These are phyloP conservation scores for Drosophila kepulauana DNA, from an alignment of 1,140 invertebrate genomes.

Conservation along the genomic window DNA sequence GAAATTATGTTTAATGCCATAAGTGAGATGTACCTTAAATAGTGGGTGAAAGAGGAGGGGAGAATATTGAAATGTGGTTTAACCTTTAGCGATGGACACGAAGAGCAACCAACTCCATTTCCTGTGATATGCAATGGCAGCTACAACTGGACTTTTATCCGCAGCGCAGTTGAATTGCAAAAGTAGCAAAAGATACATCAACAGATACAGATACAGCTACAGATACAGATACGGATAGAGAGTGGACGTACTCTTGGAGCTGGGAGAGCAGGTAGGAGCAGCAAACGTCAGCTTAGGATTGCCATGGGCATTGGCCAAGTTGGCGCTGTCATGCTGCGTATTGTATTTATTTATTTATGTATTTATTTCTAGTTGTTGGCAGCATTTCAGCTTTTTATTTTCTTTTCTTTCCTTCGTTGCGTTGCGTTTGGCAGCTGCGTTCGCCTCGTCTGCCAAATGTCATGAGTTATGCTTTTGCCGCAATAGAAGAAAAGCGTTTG, in stretches of 20 bases:
- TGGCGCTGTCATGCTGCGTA: conserved; percentile 54
- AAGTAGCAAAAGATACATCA: neutral
- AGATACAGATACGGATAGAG: conserved; percentile 15
- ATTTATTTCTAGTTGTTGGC: conserved; percentile 60
- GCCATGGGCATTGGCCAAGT: conserved; percentile 39
- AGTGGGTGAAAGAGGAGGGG: too few species aligned
- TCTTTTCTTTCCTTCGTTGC: conserved; percentile 12
- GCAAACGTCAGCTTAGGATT: conserved; percentile 16
- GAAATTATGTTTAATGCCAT: neutral
- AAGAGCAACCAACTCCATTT: neutral
- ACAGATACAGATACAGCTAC: conserved; percentile 14
- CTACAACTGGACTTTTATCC: conserved; percentile 50
- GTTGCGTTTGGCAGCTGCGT: conserved; percentile 71
- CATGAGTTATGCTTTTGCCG: conserved; percentile 69
- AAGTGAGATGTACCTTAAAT: neutral
- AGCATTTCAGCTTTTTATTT: conserved; percentile 40
- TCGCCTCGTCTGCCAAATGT: conserved; percentile 65
- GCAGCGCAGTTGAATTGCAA: conserved; percentile 8
- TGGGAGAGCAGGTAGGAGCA: conserved; percentile 8
- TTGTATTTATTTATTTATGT: conserved; percentile 70
- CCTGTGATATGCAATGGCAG: conserved; percentile 28
- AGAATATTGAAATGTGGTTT: neutral
- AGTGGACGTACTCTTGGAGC: conserved; percentile 3
- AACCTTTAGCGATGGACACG: conserved; percentile 11
- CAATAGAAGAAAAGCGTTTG: conserved; percentile 46